phyloP scores from a whole-genome alignment of 2,888 invertebrate species.

The Hydropsyche betteni region DNA sequence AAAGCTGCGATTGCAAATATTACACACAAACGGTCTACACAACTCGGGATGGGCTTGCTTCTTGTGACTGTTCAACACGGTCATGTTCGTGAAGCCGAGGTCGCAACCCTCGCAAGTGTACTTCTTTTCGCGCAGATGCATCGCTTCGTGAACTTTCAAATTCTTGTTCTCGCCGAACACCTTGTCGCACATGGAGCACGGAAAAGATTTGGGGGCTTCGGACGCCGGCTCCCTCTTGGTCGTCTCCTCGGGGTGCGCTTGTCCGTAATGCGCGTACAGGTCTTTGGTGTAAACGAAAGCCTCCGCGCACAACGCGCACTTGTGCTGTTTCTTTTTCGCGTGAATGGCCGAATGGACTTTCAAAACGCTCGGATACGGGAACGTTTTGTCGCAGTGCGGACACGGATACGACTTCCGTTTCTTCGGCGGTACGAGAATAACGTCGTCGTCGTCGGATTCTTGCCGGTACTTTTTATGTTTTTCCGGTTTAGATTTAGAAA shows the following conservation, averaged over 20 bases:
- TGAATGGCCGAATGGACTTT: constrained; percentile 58
- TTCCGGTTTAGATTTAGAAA: background rate
- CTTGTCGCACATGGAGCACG: constrained; percentile 58
- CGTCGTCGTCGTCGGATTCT: constrained; percentile 46
- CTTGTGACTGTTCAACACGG: constrained; percentile 63
- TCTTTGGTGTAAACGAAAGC: constrained; percentile 49
- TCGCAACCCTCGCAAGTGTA: constrained; percentile 61
- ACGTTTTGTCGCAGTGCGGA: constrained; percentile 57
- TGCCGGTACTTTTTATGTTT: background rate
- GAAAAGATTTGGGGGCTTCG: constrained; percentile 52
- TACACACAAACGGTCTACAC: constrained; percentile 57
- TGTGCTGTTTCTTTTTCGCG: constrained; percentile 50
- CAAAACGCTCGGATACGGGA: constrained; percentile 59
- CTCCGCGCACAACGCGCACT: constrained; percentile 48
- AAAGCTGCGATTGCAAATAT: constrained; percentile 60
- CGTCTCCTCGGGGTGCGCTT: constrained; percentile 47
- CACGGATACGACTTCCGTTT: constrained; percentile 54
- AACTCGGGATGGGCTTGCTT: constrained; percentile 59
- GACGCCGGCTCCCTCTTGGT: constrained; percentile 35
- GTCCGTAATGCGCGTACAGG: constrained; percentile 49
- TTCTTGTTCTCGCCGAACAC: constrained; percentile 57
- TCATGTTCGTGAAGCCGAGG: constrained; percentile 62
- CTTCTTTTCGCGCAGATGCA: constrained; percentile 57
- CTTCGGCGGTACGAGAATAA: constrained; percentile 32
- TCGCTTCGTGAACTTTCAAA: constrained; percentile 56